Percentiles rank a stretch among this genome's conserved stretches.
Evolutionary conservation across 2,113 vertebrate species (phyloP).

Genomic region (Seriola rivoliana): DNA sequence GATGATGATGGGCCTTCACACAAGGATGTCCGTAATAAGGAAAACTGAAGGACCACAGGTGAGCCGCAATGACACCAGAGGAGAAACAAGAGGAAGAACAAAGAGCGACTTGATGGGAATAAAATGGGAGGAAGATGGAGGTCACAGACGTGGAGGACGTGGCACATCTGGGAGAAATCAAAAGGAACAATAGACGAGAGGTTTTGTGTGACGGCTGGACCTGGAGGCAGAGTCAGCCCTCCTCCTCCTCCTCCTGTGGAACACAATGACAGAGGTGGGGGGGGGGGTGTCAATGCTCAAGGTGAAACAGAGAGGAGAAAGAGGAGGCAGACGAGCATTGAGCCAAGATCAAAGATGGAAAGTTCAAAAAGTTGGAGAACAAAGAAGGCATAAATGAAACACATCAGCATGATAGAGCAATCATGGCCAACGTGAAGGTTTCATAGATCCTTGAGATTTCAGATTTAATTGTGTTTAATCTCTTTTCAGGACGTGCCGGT

Average conservation of each 20-base stretch:
- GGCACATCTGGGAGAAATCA: slow-evolving; percentile 60
- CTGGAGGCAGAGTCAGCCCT: slow-evolving; percentile 46
- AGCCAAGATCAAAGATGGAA: slow-evolving; percentile 65
- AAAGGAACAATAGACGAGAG: slow-evolving; percentile 52
- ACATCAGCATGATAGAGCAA: slow-evolving; percentile 53
- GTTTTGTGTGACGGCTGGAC: slow-evolving; percentile 39
- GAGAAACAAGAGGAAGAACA: slow-evolving; percentile 37
- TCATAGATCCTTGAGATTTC: slow-evolving; percentile 62
- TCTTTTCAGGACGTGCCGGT: slow-evolving; percentile 46
- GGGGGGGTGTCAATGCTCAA: slow-evolving; percentile 57
- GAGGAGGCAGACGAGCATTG: slow-evolving; percentile 46
- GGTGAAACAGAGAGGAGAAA: slow-evolving; percentile 58
- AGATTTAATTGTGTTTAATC: slow-evolving; percentile 65
- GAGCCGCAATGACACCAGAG: slow-evolving; percentile 1
- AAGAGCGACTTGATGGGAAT: slow-evolving; percentile 38
- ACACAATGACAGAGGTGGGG: slow-evolving; percentile 48
- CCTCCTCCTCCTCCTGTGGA: slow-evolving; percentile 43
- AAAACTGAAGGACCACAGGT: slow-evolving; percentile 16
- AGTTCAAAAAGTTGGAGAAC: slow-evolving; percentile 69
- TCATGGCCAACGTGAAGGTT: slow-evolving; percentile 33
- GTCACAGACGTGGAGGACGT: slow-evolving; percentile 7
- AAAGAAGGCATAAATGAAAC: slow-evolving; percentile 66
- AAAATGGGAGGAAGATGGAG: slow-evolving; percentile 38
- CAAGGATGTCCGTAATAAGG: slow-evolving; percentile 19
- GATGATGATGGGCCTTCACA: slow-evolving; percentile 16